Conservation (phyloP, 2,888 invertebrate species). For the Sinopyrophorus schimmeli region DNA sequence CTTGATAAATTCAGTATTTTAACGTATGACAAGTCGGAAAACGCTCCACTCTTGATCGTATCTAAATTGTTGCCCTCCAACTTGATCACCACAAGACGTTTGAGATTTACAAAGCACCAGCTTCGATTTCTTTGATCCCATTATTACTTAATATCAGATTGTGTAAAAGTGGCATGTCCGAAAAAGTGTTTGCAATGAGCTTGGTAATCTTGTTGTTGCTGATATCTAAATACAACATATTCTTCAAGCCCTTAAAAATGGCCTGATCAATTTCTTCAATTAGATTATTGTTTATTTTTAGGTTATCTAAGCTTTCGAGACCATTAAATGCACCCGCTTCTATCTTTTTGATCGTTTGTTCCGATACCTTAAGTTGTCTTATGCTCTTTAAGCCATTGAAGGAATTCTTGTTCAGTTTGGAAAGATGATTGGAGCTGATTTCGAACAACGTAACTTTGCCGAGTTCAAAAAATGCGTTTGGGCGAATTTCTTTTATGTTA, state of each 20-base stretch:
- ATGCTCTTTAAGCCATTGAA: neutral
- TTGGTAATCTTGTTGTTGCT: neutral
- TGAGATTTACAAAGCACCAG: neutral
- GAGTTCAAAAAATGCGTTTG: constrained; percentile 3
- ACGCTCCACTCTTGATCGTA: neutral
- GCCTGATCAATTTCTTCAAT: neutral
- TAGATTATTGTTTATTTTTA: neutral
- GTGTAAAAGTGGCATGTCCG: neutral
- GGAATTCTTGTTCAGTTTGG: neutral
- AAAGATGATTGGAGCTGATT: neutral
- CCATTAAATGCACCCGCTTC: neutral
- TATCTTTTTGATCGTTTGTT: neutral
- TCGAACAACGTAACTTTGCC: neutral
- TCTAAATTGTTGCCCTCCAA: constrained; percentile 1
- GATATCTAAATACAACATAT: neutral
- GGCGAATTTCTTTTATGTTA: neutral
- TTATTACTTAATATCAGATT: neutral
- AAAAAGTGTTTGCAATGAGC: neutral
- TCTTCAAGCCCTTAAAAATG: neutral
- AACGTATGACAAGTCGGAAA: constrained; percentile 3
- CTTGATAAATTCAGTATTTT: constrained; percentile 4
- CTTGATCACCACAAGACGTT: too few relatives aligned
- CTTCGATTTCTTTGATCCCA: neutral
- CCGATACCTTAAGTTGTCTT: neutral
- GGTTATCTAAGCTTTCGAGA: neutral